Conservation (phyloP, 2,888 invertebrate species). For the Neoscelio sp. region DNA sequence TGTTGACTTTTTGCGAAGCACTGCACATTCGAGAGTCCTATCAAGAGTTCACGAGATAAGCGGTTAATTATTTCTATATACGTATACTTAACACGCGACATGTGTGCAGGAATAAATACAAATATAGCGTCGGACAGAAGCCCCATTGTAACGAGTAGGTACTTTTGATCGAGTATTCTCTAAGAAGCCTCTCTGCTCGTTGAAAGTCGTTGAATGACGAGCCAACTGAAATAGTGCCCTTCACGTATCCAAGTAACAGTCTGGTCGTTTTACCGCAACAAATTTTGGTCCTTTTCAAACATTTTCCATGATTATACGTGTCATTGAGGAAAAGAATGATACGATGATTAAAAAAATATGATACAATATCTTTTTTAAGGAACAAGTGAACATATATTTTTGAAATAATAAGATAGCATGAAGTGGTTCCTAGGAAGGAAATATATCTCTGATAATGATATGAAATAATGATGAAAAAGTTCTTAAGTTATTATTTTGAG, state of each 20-base stretch:
- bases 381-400: constrained; percentile 46
- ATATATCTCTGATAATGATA: too few relatives aligned
- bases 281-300: constrained; percentile 43
- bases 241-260: constrained; percentile 27
- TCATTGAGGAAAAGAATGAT: constrained; percentile 30
- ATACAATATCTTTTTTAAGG: constrained; percentile 38
- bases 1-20: constrained; percentile 1
- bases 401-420: too few relatives aligned
- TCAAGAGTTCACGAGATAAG: constrained; percentile 32
- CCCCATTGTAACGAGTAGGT: constrained; percentile 74
- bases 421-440: too few relatives aligned
- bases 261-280: constrained; percentile 43
- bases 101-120: constrained; percentile 59
- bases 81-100: constrained; percentile 39
- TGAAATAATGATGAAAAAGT: too few relatives aligned
- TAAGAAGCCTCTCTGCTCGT: constrained; percentile 74
- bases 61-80: constrained; percentile 50
- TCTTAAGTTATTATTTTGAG: too few relatives aligned
- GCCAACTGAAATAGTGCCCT: constrained; percentile 46
- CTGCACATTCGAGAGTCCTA: constrained; percentile 31
- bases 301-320: constrained; percentile 28
- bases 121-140: constrained; percentile 55
- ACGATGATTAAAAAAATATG: constrained; percentile 17
- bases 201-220: constrained; percentile 72
- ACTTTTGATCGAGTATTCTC: constrained; percentile 78